Evolutionary conservation across 2,888 invertebrate genomes (phyloP), one percentile per base, ranked within the genome.

Genomic region (Tetanocera ferruginea): DNA sequence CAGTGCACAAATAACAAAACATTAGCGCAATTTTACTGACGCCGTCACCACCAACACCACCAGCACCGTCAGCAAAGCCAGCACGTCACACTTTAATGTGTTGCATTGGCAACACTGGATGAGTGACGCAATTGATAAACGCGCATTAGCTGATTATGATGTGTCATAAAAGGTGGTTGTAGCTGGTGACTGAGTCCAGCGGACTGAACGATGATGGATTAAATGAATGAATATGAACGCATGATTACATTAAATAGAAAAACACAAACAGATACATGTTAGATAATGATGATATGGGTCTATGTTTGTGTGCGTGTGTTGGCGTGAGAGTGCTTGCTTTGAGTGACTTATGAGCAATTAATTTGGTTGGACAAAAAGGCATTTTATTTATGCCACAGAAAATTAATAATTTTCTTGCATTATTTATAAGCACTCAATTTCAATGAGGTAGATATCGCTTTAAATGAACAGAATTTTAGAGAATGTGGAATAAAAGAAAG

Each of bases 1-100:
- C 70, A 17, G 70, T 34, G 25, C 28, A 55, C 52, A 70, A 25
- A 23, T 19, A 71, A 55, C 70, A 71, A 55, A 52, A 71, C 31
- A 71, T 71, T 55, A 71, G 70, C 34, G 37, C 43, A 5, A 71
- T 37, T 66, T 43, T 31, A n/a, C 31, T 55, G 6, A 5, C 31
- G 52, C 34, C 37, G 19, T 5, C 43, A 14, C 14, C 14, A 14
- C 6, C 43, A 14, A 2, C 3, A 3, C 14, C 43, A 43, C 5
- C 60, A 60, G n/a, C 28, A 60, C 14, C 3, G 14, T 3, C 43
- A 43, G 3, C 60, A 60, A 14, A 17, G 25, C 14, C 60, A 23
- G 11, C 57, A 37, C 25, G 25, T 57, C 57, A 11, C 55, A 25
- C 60, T 60, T 25, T 60, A 25, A 25, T 60, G 25, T 60, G 60